Base-by-base conservation (phyloP, 2,113 vertebrate species). In the Hippocampus zosterae region DNA sequence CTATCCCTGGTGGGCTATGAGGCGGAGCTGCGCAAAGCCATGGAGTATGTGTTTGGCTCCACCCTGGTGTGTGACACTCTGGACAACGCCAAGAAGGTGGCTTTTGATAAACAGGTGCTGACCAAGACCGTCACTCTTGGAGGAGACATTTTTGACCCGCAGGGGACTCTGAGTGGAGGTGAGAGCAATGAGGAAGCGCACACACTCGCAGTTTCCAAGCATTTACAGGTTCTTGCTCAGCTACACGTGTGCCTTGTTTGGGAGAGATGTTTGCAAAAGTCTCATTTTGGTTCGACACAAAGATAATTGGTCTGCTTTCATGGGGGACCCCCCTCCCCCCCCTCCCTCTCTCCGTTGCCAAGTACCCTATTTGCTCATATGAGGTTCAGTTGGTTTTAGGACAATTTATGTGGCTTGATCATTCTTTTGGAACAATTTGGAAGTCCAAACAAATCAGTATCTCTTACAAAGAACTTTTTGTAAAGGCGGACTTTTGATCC, bases 41-140 rank as follows among this genome's bases (percentile, higher is more conserved):
- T 99, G 95, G 94, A 99, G 85, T 99, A 94, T 72, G 94, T 98
- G 29, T 99, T 99, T 78, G 97, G 97, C 63, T 91, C 93, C 73
- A 93, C 96, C 1, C 70, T 99, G 77, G 87, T 99, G 69, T 98
- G 95, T 65, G 92, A 94, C 77, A 92, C 77, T 69, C 88, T 99
- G 90, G 94, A 98, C 79, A 94, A 94, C 23, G 96, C 97, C 69
- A 98, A 98, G 84, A 95, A 87, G 84, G 94, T 98, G 67, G 93
- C 97, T 62, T 99, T 98, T 37, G 92, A 98, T 81, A 96, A 85
- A 85, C 92, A 91, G 25, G 94, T 99, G 86, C 93, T 92, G 93
- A 95, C 89, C 0, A 95, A 92, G 90, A 95, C 91, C 0, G 96
- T 99, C 74, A 99, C 96, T 1, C 86, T 96, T 2, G 96, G 93